Evolutionary conservation across 2,113 vertebrate species (phyloP).

Genomic region (Protobothrops flavoviridis): DNA sequence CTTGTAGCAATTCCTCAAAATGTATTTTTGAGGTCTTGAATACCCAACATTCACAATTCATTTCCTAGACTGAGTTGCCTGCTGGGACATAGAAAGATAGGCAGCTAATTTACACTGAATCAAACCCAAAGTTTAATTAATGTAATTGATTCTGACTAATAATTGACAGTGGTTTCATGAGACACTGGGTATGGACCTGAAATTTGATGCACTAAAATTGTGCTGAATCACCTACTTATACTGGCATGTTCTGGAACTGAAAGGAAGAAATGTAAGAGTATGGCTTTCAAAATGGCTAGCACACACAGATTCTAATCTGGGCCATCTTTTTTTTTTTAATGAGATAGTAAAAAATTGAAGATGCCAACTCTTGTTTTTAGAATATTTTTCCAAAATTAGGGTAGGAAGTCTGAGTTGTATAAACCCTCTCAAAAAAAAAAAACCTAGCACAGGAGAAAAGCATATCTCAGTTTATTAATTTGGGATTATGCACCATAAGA

Average conservation of each 20-base stretch:
- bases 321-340: neutral
- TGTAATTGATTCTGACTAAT: neutral
- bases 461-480: neutral
- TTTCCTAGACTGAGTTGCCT: neutral
- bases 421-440: neutral
- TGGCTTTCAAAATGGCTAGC: neutral
- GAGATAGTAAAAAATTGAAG: neutral
- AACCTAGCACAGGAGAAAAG: fast-evolving
- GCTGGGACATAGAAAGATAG: neutral
- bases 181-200: neutral
- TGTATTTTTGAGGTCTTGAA: neutral
- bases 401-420: neutral
- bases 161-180: neutral
- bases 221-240: neutral
- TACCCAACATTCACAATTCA: neutral
- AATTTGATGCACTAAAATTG: neutral
- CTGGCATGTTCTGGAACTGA: neutral
- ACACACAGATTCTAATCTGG: neutral
- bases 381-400: neutral
- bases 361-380: neutral
- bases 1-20: neutral
- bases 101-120: neutral
- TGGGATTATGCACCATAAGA: neutral
- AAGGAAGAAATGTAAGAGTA: neutral
- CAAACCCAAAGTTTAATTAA: neutral